Percentiles rank a stretch among this genome's conserved stretches.
Evolutionary conservation across 2,888 invertebrate species (phyloP).

Genomic region (Phasia obesa): DNA sequence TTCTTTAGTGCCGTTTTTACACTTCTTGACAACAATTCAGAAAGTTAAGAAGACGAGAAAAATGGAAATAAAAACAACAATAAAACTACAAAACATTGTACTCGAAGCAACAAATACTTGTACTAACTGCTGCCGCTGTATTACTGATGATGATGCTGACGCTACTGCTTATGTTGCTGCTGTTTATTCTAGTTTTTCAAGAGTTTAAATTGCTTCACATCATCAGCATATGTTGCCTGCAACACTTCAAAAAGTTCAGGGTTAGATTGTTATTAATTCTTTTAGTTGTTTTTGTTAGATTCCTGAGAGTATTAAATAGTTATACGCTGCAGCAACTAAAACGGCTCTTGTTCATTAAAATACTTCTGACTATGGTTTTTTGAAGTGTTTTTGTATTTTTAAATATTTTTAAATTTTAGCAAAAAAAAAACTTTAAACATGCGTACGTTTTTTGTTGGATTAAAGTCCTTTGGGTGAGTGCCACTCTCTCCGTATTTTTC

Average conservation of each 20-base stretch:
- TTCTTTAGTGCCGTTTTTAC: slow-evolving; percentile 10
- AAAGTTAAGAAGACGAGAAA: slow-evolving; percentile 33
- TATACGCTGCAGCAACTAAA: slow-evolving; percentile 22
- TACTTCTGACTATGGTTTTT: slow-evolving; percentile 4
- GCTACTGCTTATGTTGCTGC: slow-evolving; percentile 5
- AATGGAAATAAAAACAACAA: slow-evolving; percentile 16
- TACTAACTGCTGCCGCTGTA: slow-evolving; percentile 10
- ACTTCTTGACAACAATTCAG: slow-evolving; percentile 53
- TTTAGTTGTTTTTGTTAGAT: slow-evolving; percentile 1
- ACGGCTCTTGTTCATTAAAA: slow-evolving; percentile 25
- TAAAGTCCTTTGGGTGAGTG: too few relatives aligned
- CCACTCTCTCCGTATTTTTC: too few relatives aligned
- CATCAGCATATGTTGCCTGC: slow-evolving; percentile 62
- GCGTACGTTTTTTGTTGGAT: too few relatives aligned
- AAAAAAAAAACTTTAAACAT: too few relatives aligned
- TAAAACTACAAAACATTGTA: slow-evolving; percentile 29
- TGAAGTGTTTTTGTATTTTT: neutral
- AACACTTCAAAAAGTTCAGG: slow-evolving; percentile 68
- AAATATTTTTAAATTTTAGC: too few relatives aligned
- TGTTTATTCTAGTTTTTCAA: slow-evolving; percentile 57
- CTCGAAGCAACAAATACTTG: slow-evolving; percentile 58
- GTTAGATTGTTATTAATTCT: slow-evolving; percentile 53
- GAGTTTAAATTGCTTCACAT: slow-evolving; percentile 55
- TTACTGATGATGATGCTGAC: neutral
- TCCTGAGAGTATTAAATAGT: slow-evolving; percentile 38